Evolutionary conservation across 2,888 invertebrate species (phyloP), one percentile per base, ranked within the genome.

Genomic region (Drepana falcataria): DNA sequence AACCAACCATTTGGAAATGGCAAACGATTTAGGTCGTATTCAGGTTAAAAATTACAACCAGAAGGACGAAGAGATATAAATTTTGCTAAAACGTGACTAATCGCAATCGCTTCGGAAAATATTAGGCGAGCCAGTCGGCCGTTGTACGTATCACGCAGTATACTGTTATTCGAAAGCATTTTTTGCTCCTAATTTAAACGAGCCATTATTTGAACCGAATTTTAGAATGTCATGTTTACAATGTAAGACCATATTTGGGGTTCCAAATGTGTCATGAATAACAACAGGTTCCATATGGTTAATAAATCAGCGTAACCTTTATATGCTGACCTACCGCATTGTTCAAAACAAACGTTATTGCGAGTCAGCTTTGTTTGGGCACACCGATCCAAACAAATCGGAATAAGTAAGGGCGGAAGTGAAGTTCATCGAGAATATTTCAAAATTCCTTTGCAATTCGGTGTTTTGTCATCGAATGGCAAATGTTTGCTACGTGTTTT

Each of bases 251-350:
- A 37, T 4, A 4, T 4, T 37, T 37, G 37, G 4, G 37, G 37
- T 37, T 21, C 21, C 0, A 37, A 37, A 37, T 37, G 55, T 59
- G 58, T 53, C 60, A 68, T 73, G 71, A 71, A 71, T 66, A 72
- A 72, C 65, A 64, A 61, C 21, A 59, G 53, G 44, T 55, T 56
- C 59, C 72, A 71, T 63, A 63, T 58, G 64, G 60, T 57, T 68
- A 63, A 61, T 71, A 69, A 64, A 65, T 64, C 63, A 60, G 55
- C 53, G 54, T 41, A 56, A 55, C 68, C 63, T 64, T 59, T 56
- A 54, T 64, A 64, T 55, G 57, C 58, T 58, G 64, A 58, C 48
- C 64, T 51, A 40, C 41, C 51, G 57, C 52, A 55, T 48, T 55
- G 54, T 60, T 53, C 47, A 52, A 41, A 4, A 37, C 21, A 51